A percentile compares a stretch with the other conserved stretches of the same genome.
These are phyloP conservation scores for Procambarus virginalis DNA, from an alignment of 1,140 invertebrate genomes.

Conservation along the genomic window DNA sequence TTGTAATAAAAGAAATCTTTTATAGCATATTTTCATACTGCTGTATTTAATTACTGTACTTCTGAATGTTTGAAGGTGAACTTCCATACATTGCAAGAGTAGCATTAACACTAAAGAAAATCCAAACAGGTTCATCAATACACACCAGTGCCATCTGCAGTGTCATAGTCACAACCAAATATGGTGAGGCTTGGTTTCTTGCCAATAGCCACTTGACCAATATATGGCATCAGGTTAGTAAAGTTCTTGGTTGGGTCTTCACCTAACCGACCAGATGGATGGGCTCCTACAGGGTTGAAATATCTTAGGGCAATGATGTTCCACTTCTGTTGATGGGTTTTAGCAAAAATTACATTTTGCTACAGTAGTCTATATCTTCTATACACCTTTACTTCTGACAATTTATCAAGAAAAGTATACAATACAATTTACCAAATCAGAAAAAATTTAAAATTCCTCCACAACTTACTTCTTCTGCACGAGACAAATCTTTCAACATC, in stretches of 20 bases:
- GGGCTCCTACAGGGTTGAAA: conserved; percentile 99
- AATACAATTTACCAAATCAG: neutral
- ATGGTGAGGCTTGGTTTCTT: conserved; percentile 86
- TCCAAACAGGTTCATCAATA: neutral
- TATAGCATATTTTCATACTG: too few species aligned
- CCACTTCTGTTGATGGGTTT: conserved; percentile 79
- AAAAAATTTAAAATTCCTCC: neutral
- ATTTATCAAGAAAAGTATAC: neutral
- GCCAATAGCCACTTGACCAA: conserved; percentile 92
- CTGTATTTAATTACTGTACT: too few species aligned
- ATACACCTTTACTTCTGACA: neutral
- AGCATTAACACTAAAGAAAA: too few species aligned
- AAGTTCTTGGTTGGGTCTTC: conserved; percentile 96
- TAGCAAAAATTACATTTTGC: neutral
- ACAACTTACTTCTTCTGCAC: conserved; percentile 83
- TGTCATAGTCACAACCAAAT: conserved; percentile 97
- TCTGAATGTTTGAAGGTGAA: too few species aligned
- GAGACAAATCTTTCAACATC: conserved; percentile 92
- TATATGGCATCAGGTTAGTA: conserved; percentile 98
- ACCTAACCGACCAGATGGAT: conserved; percentile 93
- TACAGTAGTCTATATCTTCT: neutral
- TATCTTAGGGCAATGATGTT: conserved; percentile 92
- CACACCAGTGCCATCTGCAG: conserved; percentile 93
- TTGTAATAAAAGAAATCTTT: too few species aligned
- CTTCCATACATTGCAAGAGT: too few species aligned